Evolutionary conservation across 2,113 vertebrate genomes (phyloP).

Genomic region (Callospermophilus lateralis): DNA sequence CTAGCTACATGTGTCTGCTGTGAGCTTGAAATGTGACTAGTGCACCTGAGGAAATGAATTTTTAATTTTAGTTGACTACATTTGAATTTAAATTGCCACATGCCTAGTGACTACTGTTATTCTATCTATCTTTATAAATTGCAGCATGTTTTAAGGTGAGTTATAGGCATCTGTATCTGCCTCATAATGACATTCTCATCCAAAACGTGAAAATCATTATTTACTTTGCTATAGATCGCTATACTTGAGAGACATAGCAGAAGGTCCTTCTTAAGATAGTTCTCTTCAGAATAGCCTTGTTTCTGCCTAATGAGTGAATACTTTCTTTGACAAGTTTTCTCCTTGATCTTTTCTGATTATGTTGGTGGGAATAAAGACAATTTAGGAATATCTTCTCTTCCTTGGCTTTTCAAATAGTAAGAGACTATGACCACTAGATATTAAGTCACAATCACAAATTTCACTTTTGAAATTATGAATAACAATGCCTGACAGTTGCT

Average conservation of each 20-base stretch:
- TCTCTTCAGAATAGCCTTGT: conserved; percentile 10
- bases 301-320: background rate
- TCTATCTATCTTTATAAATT: background rate
- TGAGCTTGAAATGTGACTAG: background rate
- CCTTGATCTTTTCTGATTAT: background rate
- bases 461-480: conserved; percentile 21
- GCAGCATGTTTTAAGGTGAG: background rate
- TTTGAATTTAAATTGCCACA: conserved; percentile 20
- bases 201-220: background rate
- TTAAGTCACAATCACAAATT: background rate
- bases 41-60: conserved; percentile 4
- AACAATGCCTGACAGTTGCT: background rate
- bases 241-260: background rate
- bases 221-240: background rate
- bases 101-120: background rate
- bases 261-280: background rate
- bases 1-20: background rate
- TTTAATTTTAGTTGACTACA: background rate
- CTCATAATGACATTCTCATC: background rate
- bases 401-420: conserved; percentile 17
- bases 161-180: background rate
- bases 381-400: background rate
- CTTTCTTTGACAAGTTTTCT: background rate
- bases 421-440: background rate
- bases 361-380: background rate